Conservation (phyloP, 2,797 vertebrate genomes). For the Poecilia wingei region DNA sequence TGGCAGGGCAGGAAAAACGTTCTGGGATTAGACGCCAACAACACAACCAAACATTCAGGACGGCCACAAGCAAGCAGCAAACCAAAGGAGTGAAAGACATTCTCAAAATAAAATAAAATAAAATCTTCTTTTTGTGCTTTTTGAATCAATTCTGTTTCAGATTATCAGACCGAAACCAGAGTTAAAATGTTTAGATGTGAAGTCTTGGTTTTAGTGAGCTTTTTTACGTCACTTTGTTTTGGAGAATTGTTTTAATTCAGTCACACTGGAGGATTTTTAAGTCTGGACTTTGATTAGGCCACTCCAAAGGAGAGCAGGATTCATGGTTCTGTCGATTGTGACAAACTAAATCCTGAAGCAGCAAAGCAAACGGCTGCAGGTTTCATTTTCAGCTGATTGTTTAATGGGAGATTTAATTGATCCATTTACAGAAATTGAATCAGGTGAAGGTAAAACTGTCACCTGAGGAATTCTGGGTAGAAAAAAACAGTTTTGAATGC, state of each 20-base stretch:
- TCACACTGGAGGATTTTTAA: neutral
- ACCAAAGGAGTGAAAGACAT: constrained; percentile 26
- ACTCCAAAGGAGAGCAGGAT: neutral
- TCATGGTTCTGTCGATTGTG: neutral
- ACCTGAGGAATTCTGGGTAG: too few species aligned
- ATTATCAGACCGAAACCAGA: neutral
- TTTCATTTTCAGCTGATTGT: too few species aligned
- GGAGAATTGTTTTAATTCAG: neutral
- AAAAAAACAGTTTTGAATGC: too few species aligned
- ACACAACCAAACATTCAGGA: neutral
- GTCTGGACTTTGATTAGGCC: neutral
- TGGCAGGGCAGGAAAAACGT: constrained; percentile 66
- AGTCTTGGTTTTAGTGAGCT: too few species aligned
- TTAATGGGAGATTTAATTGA: too few species aligned
- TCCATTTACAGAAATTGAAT: too few species aligned
- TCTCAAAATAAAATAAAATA: constrained; percentile 30
- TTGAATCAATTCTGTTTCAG: neutral
- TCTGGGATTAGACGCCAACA: constrained; percentile 4
- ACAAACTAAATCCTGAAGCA: neutral
- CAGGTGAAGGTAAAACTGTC: too few species aligned
- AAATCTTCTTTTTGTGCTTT: neutral
- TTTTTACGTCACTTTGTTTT: neutral
- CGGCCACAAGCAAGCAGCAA: constrained; percentile 49
- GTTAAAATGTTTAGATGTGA: neutral
- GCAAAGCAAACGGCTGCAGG: neutral